phyloP scores from a whole-genome alignment of 2,888 invertebrate genomes.

The Teleogryllus oceanicus region DNA sequence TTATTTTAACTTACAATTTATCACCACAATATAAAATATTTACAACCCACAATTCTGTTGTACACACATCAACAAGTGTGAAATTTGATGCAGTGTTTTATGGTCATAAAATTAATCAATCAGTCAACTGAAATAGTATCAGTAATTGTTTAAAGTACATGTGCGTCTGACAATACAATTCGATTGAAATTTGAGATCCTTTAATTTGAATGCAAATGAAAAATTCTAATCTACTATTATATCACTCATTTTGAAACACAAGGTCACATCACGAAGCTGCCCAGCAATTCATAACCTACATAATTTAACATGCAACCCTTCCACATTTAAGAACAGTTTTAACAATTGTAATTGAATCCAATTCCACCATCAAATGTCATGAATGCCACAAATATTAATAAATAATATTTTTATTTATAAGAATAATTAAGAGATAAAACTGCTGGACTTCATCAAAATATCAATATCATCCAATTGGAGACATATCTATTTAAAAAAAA shows the following conservation, averaged over 20 bases:
- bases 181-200: conserved; percentile 5
- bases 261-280: background rate
- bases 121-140: background rate
- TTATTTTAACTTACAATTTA: background rate
- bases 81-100: conserved; percentile 1
- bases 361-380: background rate
- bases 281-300: background rate
- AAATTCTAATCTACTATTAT: background rate
- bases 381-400: background rate
- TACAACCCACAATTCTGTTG: background rate
- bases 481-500: conserved; percentile 6
- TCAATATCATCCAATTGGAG: background rate
- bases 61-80: conserved; percentile 1
- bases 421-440: no score
- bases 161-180: conserved; percentile 8
- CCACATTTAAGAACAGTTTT: background rate
- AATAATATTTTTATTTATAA: no score
- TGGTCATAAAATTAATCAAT: background rate
- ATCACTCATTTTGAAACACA: background rate
- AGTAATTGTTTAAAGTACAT: background rate
- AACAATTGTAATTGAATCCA: background rate
- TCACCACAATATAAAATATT: background rate
- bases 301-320: background rate
- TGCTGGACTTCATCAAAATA: no score
- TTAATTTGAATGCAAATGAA: background rate